A percentile compares a stretch with the other conserved stretches of the same genome.
Conservation (phyloP, 2,888 invertebrate genomes). For the Papilio elwesi region DNA sequence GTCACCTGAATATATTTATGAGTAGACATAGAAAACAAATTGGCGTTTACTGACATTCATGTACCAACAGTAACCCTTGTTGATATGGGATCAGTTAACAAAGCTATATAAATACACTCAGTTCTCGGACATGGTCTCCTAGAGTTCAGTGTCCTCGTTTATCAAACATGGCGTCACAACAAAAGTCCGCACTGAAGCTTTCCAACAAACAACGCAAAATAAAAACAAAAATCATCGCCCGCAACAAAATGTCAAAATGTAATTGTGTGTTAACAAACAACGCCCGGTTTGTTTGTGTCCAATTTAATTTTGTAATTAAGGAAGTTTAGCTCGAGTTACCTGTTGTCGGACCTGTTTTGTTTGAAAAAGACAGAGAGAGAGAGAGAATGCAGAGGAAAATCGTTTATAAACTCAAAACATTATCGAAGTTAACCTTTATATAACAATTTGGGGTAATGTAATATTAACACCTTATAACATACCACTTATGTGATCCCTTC, state of each 20-base stretch:
- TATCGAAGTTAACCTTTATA: not conserved
- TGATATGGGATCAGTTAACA: too few relatives aligned
- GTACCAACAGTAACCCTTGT: too few relatives aligned
- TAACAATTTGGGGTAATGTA: not conserved
- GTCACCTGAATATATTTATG: too few relatives aligned
- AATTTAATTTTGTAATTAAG: slow-evolving; percentile 31
- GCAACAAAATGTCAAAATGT: slow-evolving; percentile 22
- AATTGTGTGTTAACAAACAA: slow-evolving; percentile 25
- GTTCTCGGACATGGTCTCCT: not conserved
- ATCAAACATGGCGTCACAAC: slow-evolving; percentile 9
- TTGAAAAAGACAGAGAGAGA: too few relatives aligned
- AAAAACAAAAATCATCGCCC: slow-evolving; percentile 19
- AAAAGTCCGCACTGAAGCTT: not conserved
- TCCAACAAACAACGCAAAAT: slow-evolving; percentile 14
- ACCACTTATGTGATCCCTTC: too few relatives aligned
- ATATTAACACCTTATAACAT: not conserved
- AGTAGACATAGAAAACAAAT: too few relatives aligned
- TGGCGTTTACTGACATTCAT: too few relatives aligned
- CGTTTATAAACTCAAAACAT: not conserved
- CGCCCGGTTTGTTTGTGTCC: slow-evolving; percentile 13
- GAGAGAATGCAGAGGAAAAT: slow-evolving; percentile 1
- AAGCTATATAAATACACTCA: not conserved
- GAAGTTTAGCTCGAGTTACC: slow-evolving; percentile 19
- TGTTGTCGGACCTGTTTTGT: slow-evolving; percentile 5
- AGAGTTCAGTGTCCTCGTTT: not conserved